Evolutionary conservation across 1,140 invertebrate genomes (phyloP).

Genomic region (Dendrolimus punctatus): DNA sequence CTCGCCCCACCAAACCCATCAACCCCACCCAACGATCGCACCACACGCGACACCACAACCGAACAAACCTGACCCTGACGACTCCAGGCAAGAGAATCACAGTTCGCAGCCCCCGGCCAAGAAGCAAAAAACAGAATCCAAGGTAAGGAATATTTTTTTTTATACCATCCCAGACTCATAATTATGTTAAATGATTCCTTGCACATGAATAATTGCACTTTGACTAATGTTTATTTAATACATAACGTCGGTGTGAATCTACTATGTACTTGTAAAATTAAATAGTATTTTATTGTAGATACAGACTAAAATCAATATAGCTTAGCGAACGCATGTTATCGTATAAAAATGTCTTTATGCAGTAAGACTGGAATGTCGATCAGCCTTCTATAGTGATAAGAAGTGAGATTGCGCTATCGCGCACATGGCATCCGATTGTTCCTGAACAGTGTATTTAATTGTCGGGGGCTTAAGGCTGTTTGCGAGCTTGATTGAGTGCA

Average conservation of each 20-base stretch:
- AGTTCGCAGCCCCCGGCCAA: slow-evolving; percentile 76
- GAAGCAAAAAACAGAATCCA: slow-evolving; percentile 78
- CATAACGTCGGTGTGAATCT: too few relatives aligned
- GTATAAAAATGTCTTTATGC: too few relatives aligned
- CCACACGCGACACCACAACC: slow-evolving; percentile 68
- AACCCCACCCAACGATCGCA: slow-evolving; percentile 60
- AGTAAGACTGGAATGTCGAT: slow-evolving; percentile 4
- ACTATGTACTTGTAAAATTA: too few relatives aligned
- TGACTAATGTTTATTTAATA: too few relatives aligned
- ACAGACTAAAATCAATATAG: too few relatives aligned
- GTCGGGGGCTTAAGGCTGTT: slow-evolving; percentile 61
- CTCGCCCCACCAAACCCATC: slow-evolving; percentile 55
- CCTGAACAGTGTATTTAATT: slow-evolving; percentile 65
- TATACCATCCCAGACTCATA: not conserved
- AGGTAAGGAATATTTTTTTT: slow-evolving; percentile 65
- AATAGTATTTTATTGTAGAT: too few relatives aligned
- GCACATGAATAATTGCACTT: too few relatives aligned
- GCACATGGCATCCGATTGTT: slow-evolving; percentile 54
- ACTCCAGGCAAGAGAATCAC: slow-evolving; percentile 67
- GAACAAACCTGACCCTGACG: slow-evolving; percentile 59
- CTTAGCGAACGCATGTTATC: too few relatives aligned
- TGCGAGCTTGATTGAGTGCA: slow-evolving; percentile 69
- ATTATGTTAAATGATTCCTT: not conserved
- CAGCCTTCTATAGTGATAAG: slow-evolving; percentile 23
- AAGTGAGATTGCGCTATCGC: slow-evolving; percentile 50